Evolutionary conservation across 2,113 vertebrate genomes (phyloP).

Genomic region (Crotalus tigris): DNA sequence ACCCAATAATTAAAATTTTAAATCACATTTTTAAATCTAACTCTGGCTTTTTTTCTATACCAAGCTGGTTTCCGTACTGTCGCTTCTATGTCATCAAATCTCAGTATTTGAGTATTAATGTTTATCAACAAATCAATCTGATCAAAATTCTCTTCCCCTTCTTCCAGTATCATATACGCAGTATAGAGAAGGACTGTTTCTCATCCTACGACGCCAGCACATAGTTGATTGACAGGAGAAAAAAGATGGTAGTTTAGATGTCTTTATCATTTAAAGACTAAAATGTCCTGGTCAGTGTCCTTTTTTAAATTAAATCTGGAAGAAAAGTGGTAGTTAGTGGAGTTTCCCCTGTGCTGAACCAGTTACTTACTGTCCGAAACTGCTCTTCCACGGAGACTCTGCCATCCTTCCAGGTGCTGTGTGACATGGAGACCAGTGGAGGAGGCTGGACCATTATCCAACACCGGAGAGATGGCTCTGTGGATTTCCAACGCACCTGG

Average conservation of each 20-base stretch:
- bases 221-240: neutral
- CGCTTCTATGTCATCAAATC: no score
- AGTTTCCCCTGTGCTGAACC: neutral
- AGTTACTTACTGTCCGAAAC: neutral
- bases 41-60: no score
- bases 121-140: no score
- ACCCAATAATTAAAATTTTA: no score
- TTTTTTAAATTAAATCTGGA: neutral
- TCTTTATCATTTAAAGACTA: neutral
- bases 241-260: neutral
- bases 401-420: conserved; percentile 69
- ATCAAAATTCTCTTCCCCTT: no score
- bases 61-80: no score
- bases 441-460: conserved; percentile 83
- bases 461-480: conserved; percentile 71
- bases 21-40: no score
- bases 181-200: no score
- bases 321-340: neutral
- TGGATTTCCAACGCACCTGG: conserved; percentile 78
- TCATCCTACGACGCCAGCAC: no score
- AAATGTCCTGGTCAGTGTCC: neutral
- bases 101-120: no score
- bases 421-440: conserved; percentile 79
- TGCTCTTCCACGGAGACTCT: no score
- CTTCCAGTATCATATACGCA: no score